phyloP scores from a whole-genome alignment of 2,797 vertebrate species.

The Lutjanus argentimaculatus region DNA sequence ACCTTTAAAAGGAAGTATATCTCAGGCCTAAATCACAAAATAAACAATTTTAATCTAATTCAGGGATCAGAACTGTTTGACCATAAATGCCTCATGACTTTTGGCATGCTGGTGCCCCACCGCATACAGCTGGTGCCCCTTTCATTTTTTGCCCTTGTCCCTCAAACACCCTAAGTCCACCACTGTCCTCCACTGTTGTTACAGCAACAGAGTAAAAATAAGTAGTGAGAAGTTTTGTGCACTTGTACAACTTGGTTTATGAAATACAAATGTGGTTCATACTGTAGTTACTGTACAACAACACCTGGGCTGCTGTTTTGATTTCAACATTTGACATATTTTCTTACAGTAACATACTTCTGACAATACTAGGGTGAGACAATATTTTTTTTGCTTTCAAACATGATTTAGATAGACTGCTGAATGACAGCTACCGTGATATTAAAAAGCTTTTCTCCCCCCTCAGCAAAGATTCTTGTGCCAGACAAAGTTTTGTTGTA shows the following conservation, averaged over 20 bases:
- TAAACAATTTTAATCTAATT: too few species aligned
- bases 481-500: conserved; percentile 2
- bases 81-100: too few species aligned
- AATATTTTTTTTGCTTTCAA: not conserved
- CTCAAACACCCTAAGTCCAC: too few species aligned
- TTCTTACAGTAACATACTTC: not conserved
- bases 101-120: too few species aligned
- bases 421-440: not conserved
- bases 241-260: not conserved
- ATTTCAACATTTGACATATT: not conserved
- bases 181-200: not conserved
- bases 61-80: too few species aligned
- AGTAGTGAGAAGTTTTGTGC: not conserved
- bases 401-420: not conserved
- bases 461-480: not conserved
- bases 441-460: not conserved
- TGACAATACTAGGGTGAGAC: not conserved
- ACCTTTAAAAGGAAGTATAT: too few species aligned
- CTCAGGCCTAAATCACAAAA: too few species aligned
- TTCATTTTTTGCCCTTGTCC: too few species aligned
- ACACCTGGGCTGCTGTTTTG: too few species aligned
- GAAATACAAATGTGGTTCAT: not conserved
- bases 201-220: not conserved
- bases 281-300: not conserved
- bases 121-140: too few species aligned